Base-by-base conservation (phyloP, 1,140 invertebrate species). In the Drosophila erecta region DNA sequence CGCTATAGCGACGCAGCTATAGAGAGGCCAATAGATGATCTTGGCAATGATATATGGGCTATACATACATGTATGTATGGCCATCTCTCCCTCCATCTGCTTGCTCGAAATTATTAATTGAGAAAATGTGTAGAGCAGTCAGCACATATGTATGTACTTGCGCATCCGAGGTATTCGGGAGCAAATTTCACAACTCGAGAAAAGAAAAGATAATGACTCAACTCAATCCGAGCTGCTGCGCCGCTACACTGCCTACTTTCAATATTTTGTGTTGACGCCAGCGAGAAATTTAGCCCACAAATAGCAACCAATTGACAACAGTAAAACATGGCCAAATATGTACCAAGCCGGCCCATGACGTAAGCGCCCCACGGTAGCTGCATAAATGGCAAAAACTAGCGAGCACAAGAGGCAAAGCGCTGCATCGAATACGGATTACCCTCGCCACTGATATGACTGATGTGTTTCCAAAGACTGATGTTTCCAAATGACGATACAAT, bases 321-420 rank as follows among this genome's bases (percentile, higher is more conserved):
- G 75, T 81, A 87, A 87, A 83, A 87, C 84, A 87, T 87, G 76
- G 84, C 83, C 79, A 87, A 64, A 84, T 77, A 73, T 76, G 71
- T 84, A 79, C 51, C 47, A 66, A 70, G 71, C 41, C 43, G 56
- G 79, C 56, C 50, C 60, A 83, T 86, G 81, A 86, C 81, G 81
- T 86, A 86, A 85, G 67, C 73, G 35, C 44, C 22, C 43, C 38
- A 41, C 54, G 65, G 79, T 60, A 78, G 79, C 59, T 58, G 59
- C 75, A 64, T 57, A 72, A 73, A 70, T 75, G 76, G 71, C 41
- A 60, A 78, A 51, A 62, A 76, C 55, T 43, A 33, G 44, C 56
- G 20, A 46, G 27, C 56, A 56, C 30, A 44, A 41, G 49, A 37
- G 41, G n/a, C 2, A 60, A 35, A 10, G 20, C 10, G 8, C 12